Base-by-base conservation (phyloP, 2,113 vertebrate genomes). In the Ramphastos sulfuratus region DNA sequence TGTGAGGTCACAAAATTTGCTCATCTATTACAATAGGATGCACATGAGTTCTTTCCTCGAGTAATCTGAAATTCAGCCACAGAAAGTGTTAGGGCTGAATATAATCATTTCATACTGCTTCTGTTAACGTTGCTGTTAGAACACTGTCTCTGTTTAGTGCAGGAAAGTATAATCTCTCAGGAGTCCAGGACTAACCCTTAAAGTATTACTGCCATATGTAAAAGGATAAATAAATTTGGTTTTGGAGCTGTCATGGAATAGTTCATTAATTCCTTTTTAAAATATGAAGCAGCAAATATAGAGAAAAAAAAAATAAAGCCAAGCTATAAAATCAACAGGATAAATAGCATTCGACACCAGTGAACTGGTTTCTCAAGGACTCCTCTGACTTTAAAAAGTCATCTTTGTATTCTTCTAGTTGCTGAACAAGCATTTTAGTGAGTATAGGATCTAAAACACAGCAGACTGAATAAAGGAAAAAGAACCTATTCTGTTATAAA, bases 401-500 rank as follows among this genome's bases (percentile, higher is more conserved):
- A 0, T 69, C 77, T 81, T 65, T 3, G 6, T 78, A n/a, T 60
- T 92, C 75, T 79, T 73, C 70, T 91, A 42, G 42, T 94, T 83
- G 82, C 87, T 95, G 81, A 93, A 87, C 19, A 87, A 82, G 46
- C 48, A 87, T 30, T 79, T 67, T 52, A 79, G 79, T 33, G 52
- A 87, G 44, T 52, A 71, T 1, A 2, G 50, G 67, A 87, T 91
- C 42, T 71, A 92, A 84, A 82, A 37, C 56, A 70, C 15, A 61
- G 81, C 50, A 91, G 48, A 82, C 0, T 59, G 75, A 96, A 87
- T 85, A 91, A 95, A 85, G 12, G 65, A 87, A 96, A 72, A 3
- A 71, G 79, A 88, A 94, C n/a, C 35, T 67, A 87, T 74, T 83
- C 42, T 77, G 64, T 83, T 83, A 91, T 76, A 90, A 92, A 93